Conservation (phyloP, 2,113 vertebrate genomes). For the Hippolais icterina region DNA sequence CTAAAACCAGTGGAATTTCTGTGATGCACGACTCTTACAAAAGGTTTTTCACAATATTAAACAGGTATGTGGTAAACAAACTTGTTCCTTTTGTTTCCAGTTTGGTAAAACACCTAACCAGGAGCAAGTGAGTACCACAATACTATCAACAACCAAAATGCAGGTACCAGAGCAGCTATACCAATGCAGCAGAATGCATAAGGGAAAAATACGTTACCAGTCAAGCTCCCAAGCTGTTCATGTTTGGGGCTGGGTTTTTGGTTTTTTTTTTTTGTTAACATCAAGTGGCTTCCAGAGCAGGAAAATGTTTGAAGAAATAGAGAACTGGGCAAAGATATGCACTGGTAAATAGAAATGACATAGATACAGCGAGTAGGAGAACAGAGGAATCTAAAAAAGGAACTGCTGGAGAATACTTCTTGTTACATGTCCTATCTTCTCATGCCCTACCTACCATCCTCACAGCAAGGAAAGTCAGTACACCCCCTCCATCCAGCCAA, state of each 20-base stretch:
- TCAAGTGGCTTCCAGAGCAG: neutral
- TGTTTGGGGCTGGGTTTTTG: neutral
- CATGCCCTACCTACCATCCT: conserved; percentile 24
- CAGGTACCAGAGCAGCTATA: neutral
- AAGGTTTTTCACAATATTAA: neutral
- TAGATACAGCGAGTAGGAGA: neutral
- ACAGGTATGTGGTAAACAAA: no score
- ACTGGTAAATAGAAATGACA: conserved; percentile 21
- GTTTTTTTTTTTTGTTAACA: neutral
- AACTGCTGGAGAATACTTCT: neutral
- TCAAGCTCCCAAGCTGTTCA: neutral
- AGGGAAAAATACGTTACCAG: neutral
- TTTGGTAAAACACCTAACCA: neutral
- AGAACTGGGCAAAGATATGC: neutral
- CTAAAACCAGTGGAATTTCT: fast-evolving
- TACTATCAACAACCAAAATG: neutral
- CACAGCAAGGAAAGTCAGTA: neutral
- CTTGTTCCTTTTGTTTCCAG: neutral
- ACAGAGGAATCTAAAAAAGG: conserved; percentile 44
- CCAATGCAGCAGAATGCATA: neutral
- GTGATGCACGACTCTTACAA: fast-evolving
- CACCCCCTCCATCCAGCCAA: neutral
- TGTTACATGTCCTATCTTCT: neutral
- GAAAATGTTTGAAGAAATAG: neutral
- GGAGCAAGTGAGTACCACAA: neutral